Conservation (phyloP, 1,140 invertebrate species). For the Calliphora vicina region DNA sequence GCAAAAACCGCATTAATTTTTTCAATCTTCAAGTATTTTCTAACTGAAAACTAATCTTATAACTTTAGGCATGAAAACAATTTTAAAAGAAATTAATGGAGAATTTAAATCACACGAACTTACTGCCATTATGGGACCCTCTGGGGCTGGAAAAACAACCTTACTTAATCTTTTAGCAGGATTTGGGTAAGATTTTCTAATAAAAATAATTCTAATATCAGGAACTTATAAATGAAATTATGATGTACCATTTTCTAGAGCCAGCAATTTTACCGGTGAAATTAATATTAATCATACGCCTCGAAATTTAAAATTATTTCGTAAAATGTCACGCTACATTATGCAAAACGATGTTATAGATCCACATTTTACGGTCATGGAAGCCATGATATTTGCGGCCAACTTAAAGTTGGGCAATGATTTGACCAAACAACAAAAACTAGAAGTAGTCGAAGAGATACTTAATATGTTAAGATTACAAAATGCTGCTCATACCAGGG, state of each 20-base stretch:
- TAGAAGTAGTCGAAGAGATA: slow-evolving; percentile 75
- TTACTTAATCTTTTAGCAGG: slow-evolving; percentile 84
- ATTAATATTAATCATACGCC: slow-evolving; percentile 79
- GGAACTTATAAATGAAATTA: background rate
- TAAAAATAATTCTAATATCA: slow-evolving; percentile 43
- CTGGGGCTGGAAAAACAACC: slow-evolving; percentile 91
- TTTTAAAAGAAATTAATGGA: slow-evolving; percentile 53
- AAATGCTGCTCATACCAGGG: slow-evolving; percentile 73
- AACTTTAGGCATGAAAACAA: slow-evolving; percentile 44
- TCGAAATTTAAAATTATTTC: slow-evolving; percentile 78
- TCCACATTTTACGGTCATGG: slow-evolving; percentile 83
- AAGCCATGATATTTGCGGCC: slow-evolving; percentile 86
- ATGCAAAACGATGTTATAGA: slow-evolving; percentile 93
- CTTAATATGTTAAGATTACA: slow-evolving; percentile 71
- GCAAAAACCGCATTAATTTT: too few relatives aligned
- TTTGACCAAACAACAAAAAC: slow-evolving; percentile 71
- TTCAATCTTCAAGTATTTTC: background rate
- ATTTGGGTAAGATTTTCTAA: slow-evolving; percentile 73
- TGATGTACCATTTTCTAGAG: slow-evolving; percentile 36
- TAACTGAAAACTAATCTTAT: background rate
- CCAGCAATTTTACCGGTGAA: slow-evolving; percentile 67
- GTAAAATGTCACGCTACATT: slow-evolving; percentile 90
- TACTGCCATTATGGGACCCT: slow-evolving; percentile 82
- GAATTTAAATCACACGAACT: slow-evolving; percentile 67
- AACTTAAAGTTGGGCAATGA: slow-evolving; percentile 83